Evolutionary conservation across 2,797 vertebrate genomes (phyloP).

Genomic region (Jordanella pulchra): DNA sequence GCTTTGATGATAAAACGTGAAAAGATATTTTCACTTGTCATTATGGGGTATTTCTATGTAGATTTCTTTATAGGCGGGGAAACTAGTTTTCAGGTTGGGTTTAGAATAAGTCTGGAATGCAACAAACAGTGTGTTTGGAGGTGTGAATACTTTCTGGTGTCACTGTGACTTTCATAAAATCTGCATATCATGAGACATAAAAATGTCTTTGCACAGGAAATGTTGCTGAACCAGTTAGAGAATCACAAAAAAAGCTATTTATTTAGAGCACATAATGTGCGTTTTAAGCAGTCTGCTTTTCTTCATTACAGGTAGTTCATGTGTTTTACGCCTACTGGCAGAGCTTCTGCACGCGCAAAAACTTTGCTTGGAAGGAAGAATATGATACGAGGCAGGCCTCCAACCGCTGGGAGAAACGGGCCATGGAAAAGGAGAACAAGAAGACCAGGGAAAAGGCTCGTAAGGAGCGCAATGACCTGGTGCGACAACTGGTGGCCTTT

Average conservation of each 20-base stretch:
- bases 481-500: slow-evolving; percentile 92
- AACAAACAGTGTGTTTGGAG: no score
- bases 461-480: slow-evolving; percentile 90
- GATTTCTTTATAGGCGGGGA: no score
- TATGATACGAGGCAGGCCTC: slow-evolving; percentile 94
- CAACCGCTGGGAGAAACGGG: slow-evolving; percentile 97
- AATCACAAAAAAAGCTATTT: background rate
- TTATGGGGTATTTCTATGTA: background rate
- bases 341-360: slow-evolving; percentile 94
- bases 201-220: background rate
- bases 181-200: background rate
- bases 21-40: background rate
- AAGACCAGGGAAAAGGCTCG: slow-evolving; percentile 90
- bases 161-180: background rate
- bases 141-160: background rate
- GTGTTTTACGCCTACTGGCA: slow-evolving; percentile 97
- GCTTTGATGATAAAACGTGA: background rate
- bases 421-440: slow-evolving; percentile 99
- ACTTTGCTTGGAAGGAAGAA: slow-evolving; percentile 96
- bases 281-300: background rate
- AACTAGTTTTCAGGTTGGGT: background rate
- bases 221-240: background rate
- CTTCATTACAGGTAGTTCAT: slow-evolving; percentile 86
- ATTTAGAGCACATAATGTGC: background rate
- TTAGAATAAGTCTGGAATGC: background rate